Evolutionary conservation across 2,113 vertebrate genomes (phyloP).

Genomic region (Xenopus borealis): DNA sequence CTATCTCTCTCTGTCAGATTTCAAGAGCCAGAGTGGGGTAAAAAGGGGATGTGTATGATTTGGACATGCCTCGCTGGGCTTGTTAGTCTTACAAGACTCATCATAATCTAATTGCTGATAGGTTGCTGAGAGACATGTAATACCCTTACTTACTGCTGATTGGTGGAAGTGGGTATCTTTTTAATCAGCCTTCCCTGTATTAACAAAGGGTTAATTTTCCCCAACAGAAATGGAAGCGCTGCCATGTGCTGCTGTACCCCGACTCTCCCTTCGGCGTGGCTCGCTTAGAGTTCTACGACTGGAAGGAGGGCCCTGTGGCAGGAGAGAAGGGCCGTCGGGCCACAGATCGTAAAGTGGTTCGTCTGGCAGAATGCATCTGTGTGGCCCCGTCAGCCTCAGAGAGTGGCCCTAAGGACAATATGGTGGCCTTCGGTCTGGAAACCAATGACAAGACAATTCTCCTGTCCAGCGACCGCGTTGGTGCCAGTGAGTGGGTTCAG

Average conservation of each 20-base stretch:
- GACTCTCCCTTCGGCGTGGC: conserved; percentile 91
- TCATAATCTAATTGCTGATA: too few species aligned
- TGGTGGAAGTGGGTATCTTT: conserved; percentile 90
- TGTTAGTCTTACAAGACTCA: too few species aligned
- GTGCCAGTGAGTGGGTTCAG: conserved; percentile 81
- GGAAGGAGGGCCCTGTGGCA: conserved; percentile 61
- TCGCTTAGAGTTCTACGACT: conserved; percentile 89
- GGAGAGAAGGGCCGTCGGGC: conserved; percentile 72
- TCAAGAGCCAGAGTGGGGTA: too few species aligned
- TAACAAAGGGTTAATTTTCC: too few species aligned
- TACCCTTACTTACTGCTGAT: conserved; percentile 47
- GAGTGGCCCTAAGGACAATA: conserved; percentile 80
- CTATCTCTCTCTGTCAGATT: too few species aligned
- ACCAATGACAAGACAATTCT: conserved; percentile 85
- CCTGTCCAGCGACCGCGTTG: conserved; percentile 75
- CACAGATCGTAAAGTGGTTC: conserved; percentile 87
- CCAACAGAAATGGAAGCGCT: conserved; percentile 90
- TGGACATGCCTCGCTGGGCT: too few species aligned
- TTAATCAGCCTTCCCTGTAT: conserved; percentile 87
- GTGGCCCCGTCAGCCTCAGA: conserved; percentile 77
- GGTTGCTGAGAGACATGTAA: too few species aligned
- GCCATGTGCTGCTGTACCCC: conserved; percentile 87
- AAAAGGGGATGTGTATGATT: too few species aligned
- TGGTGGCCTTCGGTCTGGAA: conserved; percentile 83
- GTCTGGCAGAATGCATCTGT: conserved; percentile 88